Conservation (phyloP, 1,140 invertebrate species). For the Anastrepha ludens region DNA sequence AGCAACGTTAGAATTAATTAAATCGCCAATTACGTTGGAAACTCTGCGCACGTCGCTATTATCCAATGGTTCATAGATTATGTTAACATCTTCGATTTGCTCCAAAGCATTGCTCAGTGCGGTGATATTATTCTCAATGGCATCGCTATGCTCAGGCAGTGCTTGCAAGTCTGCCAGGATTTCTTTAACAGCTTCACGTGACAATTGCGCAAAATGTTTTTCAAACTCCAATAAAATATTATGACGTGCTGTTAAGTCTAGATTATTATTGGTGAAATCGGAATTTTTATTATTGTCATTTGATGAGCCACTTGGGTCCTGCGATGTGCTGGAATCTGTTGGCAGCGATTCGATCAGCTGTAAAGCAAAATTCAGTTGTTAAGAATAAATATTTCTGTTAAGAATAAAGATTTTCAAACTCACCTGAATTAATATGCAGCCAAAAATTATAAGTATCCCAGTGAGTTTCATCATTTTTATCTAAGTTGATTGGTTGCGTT, state of each 20-base stretch:
- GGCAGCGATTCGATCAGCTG: neutral
- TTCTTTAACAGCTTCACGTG: neutral
- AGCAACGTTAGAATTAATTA: neutral
- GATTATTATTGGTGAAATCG: neutral
- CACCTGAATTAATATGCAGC: neutral
- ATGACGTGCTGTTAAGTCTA: slow-evolving; percentile 6
- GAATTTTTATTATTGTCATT: neutral
- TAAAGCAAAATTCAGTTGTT: neutral
- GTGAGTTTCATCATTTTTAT: neutral
- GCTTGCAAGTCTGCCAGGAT: neutral
- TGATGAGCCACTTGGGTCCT: neutral
- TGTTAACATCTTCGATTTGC: neutral
- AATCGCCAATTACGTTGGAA: neutral
- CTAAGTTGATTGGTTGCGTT: neutral
- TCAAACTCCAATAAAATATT: slow-evolving; percentile 15
- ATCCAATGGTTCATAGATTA: slow-evolving; percentile 5
- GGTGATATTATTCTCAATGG: neutral
- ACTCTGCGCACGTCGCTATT: neutral
- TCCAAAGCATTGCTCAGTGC: neutral
- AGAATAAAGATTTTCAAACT: neutral
- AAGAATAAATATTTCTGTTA: neutral
- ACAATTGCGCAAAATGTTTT: slow-evolving; percentile 7
- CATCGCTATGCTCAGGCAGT: neutral
- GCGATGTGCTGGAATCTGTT: neutral
- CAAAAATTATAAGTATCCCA: neutral